Evolutionary conservation across 2,113 vertebrate genomes (phyloP).

Genomic region (Gymnorhina tibicen): DNA sequence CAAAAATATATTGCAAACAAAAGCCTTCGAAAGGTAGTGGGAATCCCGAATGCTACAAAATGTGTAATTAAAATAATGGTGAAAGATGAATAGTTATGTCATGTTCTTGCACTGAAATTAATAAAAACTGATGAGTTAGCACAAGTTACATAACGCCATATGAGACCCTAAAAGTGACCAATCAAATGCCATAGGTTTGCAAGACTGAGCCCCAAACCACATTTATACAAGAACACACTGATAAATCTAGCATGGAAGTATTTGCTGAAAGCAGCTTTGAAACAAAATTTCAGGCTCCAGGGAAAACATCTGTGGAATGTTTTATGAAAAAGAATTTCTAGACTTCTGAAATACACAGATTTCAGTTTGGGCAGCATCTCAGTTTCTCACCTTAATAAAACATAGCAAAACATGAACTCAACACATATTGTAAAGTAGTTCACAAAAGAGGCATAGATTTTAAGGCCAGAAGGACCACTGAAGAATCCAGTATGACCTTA

Average conservation of each 20-base stretch:
- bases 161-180: neutral
- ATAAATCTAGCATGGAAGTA: neutral
- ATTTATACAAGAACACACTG: neutral
- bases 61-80: neutral
- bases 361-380: neutral
- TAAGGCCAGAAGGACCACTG: neutral
- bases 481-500: neutral
- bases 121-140: neutral
- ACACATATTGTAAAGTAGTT: neutral
- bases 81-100: neutral
- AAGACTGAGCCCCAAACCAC: neutral
- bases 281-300: constrained; percentile 18
- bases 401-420: neutral
- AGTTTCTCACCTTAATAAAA: neutral
- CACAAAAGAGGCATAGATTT: neutral
- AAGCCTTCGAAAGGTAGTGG: neutral
- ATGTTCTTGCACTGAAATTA: neutral
- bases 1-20: neutral
- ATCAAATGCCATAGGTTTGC: neutral
- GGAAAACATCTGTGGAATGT: constrained; percentile 24
- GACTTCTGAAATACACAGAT: neutral
- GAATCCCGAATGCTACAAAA: neutral
- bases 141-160: neutral
- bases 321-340: neutral
- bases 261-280: neutral